Evolutionary conservation across 2,113 vertebrate genomes (phyloP).

Genomic region (Corythornis cristatus): DNA sequence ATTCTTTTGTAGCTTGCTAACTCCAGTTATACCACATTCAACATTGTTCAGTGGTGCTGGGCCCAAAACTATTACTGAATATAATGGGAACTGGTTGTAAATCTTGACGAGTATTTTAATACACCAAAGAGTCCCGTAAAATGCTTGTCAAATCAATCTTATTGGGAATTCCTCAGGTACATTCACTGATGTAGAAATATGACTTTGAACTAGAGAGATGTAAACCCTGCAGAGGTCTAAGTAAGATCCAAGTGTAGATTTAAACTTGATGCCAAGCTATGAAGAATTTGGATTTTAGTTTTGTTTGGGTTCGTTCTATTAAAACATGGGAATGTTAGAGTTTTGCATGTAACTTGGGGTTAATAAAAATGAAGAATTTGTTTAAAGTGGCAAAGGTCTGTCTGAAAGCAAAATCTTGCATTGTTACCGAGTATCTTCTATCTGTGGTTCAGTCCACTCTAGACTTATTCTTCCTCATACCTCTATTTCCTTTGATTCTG

Average conservation of each 20-base stretch:
- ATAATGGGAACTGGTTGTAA: background rate
- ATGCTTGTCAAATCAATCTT: background rate
- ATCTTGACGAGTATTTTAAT: background rate
- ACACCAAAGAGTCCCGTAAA: background rate
- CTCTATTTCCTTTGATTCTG: background rate
- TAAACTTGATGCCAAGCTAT: background rate
- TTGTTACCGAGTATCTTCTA: background rate
- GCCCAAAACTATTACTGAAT: background rate
- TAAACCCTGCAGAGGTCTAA: background rate
- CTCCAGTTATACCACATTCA: background rate
- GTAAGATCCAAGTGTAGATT: background rate
- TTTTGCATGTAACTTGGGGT: background rate
- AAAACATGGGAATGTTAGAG: background rate
- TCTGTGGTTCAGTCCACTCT: background rate
- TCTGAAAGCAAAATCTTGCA: background rate
- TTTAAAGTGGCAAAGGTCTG: background rate
- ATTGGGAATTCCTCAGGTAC: background rate
- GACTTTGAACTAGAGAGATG: background rate
- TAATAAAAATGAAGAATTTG: background rate
- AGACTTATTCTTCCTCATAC: background rate
- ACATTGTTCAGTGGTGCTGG: background rate
- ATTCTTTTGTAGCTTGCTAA: background rate
- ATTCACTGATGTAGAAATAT: background rate
- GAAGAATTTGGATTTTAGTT: background rate
- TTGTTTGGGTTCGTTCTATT: background rate